Evolutionary conservation across 2,113 vertebrate genomes (phyloP).

Genomic region (Synodontis membranacea): DNA sequence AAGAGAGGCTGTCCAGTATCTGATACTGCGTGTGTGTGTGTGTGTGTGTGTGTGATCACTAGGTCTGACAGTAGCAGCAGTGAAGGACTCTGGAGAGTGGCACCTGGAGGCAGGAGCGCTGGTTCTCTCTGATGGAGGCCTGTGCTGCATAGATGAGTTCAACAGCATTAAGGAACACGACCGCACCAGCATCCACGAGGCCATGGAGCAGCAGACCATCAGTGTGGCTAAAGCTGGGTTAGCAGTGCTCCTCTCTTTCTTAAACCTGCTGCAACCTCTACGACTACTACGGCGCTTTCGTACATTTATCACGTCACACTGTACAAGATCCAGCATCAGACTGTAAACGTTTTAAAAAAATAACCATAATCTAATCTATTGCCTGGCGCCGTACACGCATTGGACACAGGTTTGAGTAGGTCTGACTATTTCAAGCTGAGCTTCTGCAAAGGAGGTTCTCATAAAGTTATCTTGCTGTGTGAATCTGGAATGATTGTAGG

Average conservation of each 20-base stretch:
- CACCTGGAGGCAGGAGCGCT: slow-evolving; percentile 79
- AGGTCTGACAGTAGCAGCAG: slow-evolving; percentile 75
- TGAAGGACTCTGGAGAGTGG: slow-evolving; percentile 76
- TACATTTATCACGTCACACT: background rate
- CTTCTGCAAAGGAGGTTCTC: background rate
- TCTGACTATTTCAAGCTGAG: background rate
- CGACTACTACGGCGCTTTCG: background rate
- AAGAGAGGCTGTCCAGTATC: background rate
- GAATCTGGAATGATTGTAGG: too few relatives aligned
- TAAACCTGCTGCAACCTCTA: background rate
- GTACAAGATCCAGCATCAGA: background rate
- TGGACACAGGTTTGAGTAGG: background rate
- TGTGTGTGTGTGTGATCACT: background rate
- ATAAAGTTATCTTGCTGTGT: too few relatives aligned
- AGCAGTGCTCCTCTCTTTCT: background rate
- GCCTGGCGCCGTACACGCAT: background rate
- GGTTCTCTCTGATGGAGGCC: slow-evolving; percentile 90
- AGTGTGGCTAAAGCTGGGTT: slow-evolving; percentile 97
- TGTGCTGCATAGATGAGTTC: slow-evolving; percentile 98
- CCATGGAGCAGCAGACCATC: slow-evolving; percentile 97
- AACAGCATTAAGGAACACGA: slow-evolving; percentile 97
- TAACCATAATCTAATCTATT: background rate
- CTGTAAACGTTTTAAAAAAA: background rate
- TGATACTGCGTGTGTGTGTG: slow-evolving; percentile 10
- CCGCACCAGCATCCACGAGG: slow-evolving; percentile 94